These are phyloP conservation scores for Microchrysa polita DNA, from an alignment of 2,888 invertebrate genomes.

Conservation along the genomic window DNA sequence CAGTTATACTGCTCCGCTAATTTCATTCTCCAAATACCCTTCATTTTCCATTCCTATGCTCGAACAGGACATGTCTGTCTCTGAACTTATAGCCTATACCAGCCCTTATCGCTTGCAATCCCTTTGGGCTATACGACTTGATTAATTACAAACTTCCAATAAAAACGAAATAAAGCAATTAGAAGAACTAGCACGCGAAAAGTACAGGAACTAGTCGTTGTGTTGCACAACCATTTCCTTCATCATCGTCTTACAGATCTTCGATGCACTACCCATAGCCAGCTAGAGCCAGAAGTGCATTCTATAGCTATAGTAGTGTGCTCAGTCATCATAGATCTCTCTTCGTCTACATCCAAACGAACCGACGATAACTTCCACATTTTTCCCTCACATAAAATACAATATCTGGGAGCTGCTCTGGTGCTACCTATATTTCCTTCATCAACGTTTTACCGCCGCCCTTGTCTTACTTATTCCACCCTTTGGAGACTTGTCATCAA, in stretches of 20 bases:
- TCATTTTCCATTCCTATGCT: not conserved
- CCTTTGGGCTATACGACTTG: slow-evolving; percentile 8
- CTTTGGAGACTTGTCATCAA: slow-evolving; percentile 1
- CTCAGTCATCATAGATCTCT: too few species aligned
- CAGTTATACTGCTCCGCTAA: not conserved
- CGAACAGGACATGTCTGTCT: not conserved
- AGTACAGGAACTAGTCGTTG: slow-evolving; percentile 3
- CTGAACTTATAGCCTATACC: not conserved
- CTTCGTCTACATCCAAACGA: not conserved
- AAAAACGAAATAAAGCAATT: slow-evolving; percentile 37
- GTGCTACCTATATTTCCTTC: not conserved
- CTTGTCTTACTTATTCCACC: not conserved
- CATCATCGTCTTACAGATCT: not conserved
- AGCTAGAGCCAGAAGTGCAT: too few species aligned
- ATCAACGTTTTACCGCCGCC: not conserved
- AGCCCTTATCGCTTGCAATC: not conserved
- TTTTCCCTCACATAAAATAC: not conserved
- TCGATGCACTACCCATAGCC: too few species aligned
- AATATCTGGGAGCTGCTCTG: slow-evolving; percentile 4
- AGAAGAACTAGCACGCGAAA: slow-evolving; percentile 27
- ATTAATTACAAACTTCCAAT: slow-evolving; percentile 25
- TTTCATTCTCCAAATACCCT: not conserved
- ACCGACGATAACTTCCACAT: slow-evolving; percentile 7
- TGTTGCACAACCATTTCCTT: not conserved
- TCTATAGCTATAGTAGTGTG: too few species aligned